Evolutionary conservation across 1,140 invertebrate genomes (phyloP), one percentile per base, ranked within the genome.

Genomic region (Forficula auricularia): DNA sequence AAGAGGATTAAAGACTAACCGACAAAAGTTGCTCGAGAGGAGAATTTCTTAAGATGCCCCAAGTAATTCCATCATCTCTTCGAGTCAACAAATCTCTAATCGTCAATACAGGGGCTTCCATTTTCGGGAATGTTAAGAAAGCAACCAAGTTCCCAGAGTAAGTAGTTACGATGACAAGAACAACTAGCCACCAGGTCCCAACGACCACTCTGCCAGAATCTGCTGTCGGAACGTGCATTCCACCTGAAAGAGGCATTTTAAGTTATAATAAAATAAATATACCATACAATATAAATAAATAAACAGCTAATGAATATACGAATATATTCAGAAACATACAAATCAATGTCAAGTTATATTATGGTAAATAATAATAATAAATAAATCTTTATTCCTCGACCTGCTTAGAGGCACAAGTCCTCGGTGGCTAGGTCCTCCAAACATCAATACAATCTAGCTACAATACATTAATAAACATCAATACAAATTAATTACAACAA

Each of bases 141-240:
- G 89, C 89, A 0, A 94, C 87, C 18, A 95, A 67, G 60, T 87
- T 91, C 4, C 88, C 88, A 31, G 82, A 87, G 60, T 94, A 96
- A 0, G 86, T 90, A 2, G 89, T 90, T 0, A 90, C 79, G 0
- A 91, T 66, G 0, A 94, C 79, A 43, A 94, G 70, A 2, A 89
- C 86, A 10, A 89, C 82, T 10, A 95, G 57, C 88, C 89, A 94
- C 89, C 89, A 95, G 3, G 83, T 77, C 0, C 82, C 84, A 1
- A 94, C 73, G 1, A 94, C 64, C 3, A 91, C 54, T n/a, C 88
- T 68, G n/a, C 84, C 83, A 49, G 85, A 89, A 52, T 87, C 80
- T 0, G 82, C 81, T 31, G 72, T 63, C 0, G 87, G 86, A 22
- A 90, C 60, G 54, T 84, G 76, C 68, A 82, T 80, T 14, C 86